phyloP scores from a whole-genome alignment of 1,140 invertebrate species.

The Coptotermes formosanus region DNA sequence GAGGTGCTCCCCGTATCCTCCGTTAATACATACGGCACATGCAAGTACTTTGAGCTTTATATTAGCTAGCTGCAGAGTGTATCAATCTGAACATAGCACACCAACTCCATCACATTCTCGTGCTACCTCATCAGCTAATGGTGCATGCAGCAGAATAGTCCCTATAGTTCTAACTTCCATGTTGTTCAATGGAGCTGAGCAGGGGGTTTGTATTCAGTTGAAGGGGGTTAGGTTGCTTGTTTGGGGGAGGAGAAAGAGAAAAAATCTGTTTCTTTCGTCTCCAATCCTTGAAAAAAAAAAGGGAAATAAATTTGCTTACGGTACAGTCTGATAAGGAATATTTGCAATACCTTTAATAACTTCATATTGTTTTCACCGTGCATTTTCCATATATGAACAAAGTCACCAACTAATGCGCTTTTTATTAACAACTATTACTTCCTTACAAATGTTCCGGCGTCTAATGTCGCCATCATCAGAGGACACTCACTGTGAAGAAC shows the following conservation, averaged over 20 bases:
- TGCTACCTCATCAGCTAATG: slow-evolving; percentile 25
- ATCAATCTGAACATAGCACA: neutral
- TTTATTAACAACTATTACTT: no score
- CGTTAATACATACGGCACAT: neutral
- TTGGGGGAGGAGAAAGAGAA: neutral
- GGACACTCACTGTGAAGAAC: no score
- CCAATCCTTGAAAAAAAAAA: neutral
- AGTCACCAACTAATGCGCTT: no score
- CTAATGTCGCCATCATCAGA: no score
- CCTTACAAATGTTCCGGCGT: no score
- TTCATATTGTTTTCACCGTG: no score
- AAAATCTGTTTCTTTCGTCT: slow-evolving; percentile 7
- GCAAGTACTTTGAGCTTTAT: slow-evolving; percentile 9
- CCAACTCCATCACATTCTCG: neutral
- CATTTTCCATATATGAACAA: no score
- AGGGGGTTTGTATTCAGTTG: neutral
- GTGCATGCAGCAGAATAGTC: slow-evolving; percentile 23
- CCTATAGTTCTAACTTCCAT: slow-evolving; percentile 4
- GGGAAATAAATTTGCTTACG: neutral
- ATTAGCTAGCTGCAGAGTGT: slow-evolving; percentile 22
- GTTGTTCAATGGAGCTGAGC: slow-evolving; percentile 20
- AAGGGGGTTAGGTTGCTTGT: neutral
- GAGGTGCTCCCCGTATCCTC: neutral
- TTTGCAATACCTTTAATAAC: neutral
- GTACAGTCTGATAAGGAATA: neutral